Percentiles rank a stretch among this genome's conserved stretches.
Conservation (phyloP, 2,888 invertebrate species). For the Mechanitis messenoides region DNA sequence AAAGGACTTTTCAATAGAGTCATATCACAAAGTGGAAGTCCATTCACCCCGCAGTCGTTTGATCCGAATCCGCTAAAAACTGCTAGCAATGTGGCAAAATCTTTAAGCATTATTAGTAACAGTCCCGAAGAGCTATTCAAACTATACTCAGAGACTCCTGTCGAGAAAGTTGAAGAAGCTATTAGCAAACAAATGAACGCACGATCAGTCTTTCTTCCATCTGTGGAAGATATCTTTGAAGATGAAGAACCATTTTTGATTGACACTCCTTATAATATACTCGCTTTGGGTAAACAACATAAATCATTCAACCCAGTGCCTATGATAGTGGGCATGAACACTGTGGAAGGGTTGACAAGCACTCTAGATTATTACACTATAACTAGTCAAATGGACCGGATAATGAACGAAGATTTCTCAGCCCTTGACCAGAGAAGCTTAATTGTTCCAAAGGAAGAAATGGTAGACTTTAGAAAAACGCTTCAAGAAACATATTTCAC, state of each 20-base stretch:
- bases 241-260: constrained; percentile 61
- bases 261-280: constrained; percentile 63
- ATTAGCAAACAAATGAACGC: constrained; percentile 64
- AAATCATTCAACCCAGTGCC: constrained; percentile 60
- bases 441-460: constrained; percentile 42
- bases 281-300: constrained; percentile 42
- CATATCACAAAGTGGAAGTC: constrained; percentile 61
- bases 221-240: constrained; percentile 53
- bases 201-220: constrained; percentile 61
- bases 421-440: constrained; percentile 54
- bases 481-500: constrained; percentile 60
- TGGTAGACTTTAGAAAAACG: constrained; percentile 45
- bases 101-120: constrained; percentile 48
- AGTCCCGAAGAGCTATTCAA: constrained; percentile 49
- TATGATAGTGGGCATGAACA: constrained; percentile 71
- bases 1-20: constrained; percentile 61
- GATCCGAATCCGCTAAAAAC: constrained; percentile 51
- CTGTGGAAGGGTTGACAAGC: constrained; percentile 71
- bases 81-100: constrained; percentile 61
- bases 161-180: constrained; percentile 56
- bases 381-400: constrained; percentile 58
- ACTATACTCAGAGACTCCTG: constrained; percentile 48
- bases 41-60: constrained; percentile 58
- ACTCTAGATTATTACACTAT: constrained; percentile 61
- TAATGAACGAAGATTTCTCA: constrained; percentile 56